These are phyloP conservation scores for Actinia equina DNA, from an alignment of 64 coral and sea anemone genomes.

Conservation along the genomic window DNA sequence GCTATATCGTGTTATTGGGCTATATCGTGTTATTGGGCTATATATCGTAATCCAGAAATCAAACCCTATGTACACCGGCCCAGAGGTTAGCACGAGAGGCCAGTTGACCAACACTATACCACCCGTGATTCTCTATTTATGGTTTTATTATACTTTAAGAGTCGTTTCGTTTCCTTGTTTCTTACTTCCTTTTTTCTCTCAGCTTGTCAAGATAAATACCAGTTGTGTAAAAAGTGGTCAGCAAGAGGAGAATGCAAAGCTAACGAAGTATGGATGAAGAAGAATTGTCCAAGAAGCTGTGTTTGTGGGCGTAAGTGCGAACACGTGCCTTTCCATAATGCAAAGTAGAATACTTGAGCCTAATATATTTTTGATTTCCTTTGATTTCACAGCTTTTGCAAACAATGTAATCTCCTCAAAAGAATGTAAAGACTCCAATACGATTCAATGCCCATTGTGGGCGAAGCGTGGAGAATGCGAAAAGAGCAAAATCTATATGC, in stretches of 20 bases:
- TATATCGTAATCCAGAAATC: no score
- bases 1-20: no score
- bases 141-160: no score
- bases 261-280: slow-evolving; percentile 39
- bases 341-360: background rate
- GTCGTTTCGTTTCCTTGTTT: no score
- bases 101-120: background rate
- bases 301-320: background rate
- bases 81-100: no score
- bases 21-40: no score
- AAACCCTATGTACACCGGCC: no score
- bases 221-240: background rate
- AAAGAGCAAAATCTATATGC: slow-evolving; percentile 15
- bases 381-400: no score
- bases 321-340: background rate
- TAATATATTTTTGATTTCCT: no score
- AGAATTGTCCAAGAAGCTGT: slow-evolving; percentile 37
- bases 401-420: no score
- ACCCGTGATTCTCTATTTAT: background rate
- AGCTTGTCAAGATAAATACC: slow-evolving; percentile 25
- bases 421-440: background rate
- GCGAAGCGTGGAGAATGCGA: slow-evolving; percentile 21
- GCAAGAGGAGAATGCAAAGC: slow-evolving; percentile 9
- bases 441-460: slow-evolving; percentile 23
- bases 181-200: background rate